Evolutionary conservation across 1,140 invertebrate species (phyloP).

Genomic region (Lepidotrigona ventralis): DNA sequence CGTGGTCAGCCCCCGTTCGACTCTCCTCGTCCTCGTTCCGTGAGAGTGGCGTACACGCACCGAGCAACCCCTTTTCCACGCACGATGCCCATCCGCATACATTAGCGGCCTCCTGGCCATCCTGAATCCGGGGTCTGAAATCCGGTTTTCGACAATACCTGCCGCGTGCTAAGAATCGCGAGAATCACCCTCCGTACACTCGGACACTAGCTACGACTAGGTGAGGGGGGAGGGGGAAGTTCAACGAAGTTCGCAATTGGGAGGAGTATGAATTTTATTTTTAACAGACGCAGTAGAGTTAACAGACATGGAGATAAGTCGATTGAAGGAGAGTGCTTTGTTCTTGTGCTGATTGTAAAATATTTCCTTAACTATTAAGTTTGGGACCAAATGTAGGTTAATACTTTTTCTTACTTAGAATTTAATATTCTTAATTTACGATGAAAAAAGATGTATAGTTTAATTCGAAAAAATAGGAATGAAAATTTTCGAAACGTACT

Average conservation of each 20-base stretch:
- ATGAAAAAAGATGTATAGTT: too few relatives aligned
- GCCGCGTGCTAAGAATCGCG: constrained; percentile 36
- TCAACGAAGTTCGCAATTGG: not conserved
- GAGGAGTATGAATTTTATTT: not conserved
- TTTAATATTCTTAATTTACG: too few relatives aligned
- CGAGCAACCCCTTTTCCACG: constrained; percentile 61
- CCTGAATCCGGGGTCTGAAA: constrained; percentile 26
- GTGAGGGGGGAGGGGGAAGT: too few relatives aligned
- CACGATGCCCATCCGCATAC: constrained; percentile 62
- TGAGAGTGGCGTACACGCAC: constrained; percentile 33
- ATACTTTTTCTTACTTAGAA: too few relatives aligned
- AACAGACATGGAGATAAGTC: not conserved
- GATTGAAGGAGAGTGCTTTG: not conserved
- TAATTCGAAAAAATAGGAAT: too few relatives aligned
- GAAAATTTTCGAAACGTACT: too few relatives aligned
- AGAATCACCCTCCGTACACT: constrained; percentile 8
- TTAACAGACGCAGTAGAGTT: not conserved
- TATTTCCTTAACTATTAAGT: too few relatives aligned
- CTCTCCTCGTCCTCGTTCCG: constrained; percentile 19
- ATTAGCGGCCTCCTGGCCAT: constrained; percentile 50
- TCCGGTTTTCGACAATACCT: constrained; percentile 64
- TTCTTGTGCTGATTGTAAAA: too few relatives aligned
- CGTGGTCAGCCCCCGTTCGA: constrained; percentile 45
- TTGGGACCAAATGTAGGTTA: too few relatives aligned
- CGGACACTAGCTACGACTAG: not conserved